phyloP scores from a whole-genome alignment of 2,888 invertebrate genomes.

The Tupiocoris notatus region DNA sequence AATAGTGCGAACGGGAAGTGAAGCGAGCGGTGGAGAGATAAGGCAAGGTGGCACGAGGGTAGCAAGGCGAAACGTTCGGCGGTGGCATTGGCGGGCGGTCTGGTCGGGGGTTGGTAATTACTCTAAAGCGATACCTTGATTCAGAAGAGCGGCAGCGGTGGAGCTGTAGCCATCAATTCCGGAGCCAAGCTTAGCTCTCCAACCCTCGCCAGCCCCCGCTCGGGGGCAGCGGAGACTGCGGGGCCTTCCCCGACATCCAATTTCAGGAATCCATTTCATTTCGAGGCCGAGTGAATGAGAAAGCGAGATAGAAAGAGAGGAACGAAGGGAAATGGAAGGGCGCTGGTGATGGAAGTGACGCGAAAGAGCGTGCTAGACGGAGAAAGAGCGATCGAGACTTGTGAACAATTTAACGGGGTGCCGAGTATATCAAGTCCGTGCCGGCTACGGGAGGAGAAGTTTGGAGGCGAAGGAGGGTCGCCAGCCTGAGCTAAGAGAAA shows the following conservation, averaged over 20 bases:
- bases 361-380: not conserved
- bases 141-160: slow-evolving; percentile 28
- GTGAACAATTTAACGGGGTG: slow-evolving; percentile 44
- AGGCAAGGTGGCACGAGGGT: not conserved
- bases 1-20: not conserved
- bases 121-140: slow-evolving; percentile 42
- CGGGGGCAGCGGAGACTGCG: not conserved
- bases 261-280: slow-evolving; percentile 47
- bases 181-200: slow-evolving; percentile 32
- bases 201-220: slow-evolving; percentile 13
- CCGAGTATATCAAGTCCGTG: slow-evolving; percentile 41
- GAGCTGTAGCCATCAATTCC: slow-evolving; percentile 42
- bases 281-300: slow-evolving; percentile 40
- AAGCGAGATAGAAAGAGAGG: not conserved
- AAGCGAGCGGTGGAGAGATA: not conserved
- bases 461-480: slow-evolving; percentile 11
- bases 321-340: not conserved
- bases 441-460: not conserved
- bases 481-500: not conserved
- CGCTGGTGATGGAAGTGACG: not conserved
- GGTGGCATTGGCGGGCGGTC: too few relatives aligned
- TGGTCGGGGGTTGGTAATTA: slow-evolving; percentile 30
- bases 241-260: slow-evolving; percentile 39
- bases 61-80: not conserved
- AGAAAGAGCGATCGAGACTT: slow-evolving; percentile 29